Percentiles rank a stretch among this genome's conserved stretches.
phyloP scores from a whole-genome alignment of 2,113 vertebrate genomes.

The Perca fluviatilis region DNA sequence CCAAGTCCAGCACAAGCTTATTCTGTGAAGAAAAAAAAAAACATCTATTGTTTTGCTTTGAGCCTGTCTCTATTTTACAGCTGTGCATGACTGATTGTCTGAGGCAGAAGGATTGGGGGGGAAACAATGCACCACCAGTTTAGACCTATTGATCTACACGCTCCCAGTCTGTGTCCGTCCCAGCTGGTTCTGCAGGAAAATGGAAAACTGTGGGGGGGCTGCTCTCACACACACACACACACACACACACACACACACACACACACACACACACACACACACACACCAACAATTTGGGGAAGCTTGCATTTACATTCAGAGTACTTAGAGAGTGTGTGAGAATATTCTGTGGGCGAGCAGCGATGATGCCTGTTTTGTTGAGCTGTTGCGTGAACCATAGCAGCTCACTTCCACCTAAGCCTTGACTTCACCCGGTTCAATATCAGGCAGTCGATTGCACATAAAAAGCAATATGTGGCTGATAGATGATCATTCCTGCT shows the following conservation, averaged over 20 bases:
- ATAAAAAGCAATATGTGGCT: constrained; percentile 47
- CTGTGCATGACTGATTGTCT: constrained; percentile 85
- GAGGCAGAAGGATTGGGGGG: constrained; percentile 57
- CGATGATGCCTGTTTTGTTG: constrained; percentile 21
- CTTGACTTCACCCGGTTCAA: constrained; percentile 30
- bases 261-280: background rate
- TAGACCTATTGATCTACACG: constrained; percentile 76
- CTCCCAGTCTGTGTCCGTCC: constrained; percentile 64
- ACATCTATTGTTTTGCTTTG: constrained; percentile 64
- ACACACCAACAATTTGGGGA: constrained; percentile 6
- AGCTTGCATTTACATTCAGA: constrained; percentile 31
- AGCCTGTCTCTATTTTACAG: constrained; percentile 73
- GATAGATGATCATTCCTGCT: constrained; percentile 44
- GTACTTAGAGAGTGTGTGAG: constrained; percentile 31
- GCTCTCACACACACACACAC: background rate
- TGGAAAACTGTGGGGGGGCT: constrained; percentile 19
- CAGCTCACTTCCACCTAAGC: constrained; percentile 31
- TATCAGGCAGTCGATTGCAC: constrained; percentile 21
- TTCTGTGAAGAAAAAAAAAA: constrained; percentile 42
- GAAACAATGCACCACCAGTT: constrained; percentile 74
- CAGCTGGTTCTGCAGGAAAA: constrained; percentile 72
- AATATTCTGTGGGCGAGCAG: constrained; percentile 12
- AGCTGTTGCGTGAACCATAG: background rate
- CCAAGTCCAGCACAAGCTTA: constrained; percentile 41
- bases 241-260: too few species aligned